phyloP scores from a whole-genome alignment of 1,140 invertebrate species.

The Drosophila melanica region DNA sequence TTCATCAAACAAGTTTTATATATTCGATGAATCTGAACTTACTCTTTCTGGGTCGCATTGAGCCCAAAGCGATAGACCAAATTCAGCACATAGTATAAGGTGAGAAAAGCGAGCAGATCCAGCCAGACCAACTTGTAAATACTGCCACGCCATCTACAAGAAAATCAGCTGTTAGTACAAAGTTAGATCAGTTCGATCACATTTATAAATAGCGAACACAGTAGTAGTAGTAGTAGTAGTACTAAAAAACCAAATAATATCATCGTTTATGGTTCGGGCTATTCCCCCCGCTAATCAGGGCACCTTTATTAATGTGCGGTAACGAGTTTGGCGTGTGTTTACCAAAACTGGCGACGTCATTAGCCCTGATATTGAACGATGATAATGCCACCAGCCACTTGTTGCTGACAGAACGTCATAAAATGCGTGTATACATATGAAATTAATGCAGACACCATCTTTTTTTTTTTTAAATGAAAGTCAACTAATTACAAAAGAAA shows the following conservation, averaged over 20 bases:
- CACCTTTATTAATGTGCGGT: constrained; percentile 24
- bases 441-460: constrained; percentile 1
- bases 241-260: constrained; percentile 4
- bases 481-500: constrained; percentile 24
- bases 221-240: constrained; percentile 5
- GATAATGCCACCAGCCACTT: constrained; percentile 44
- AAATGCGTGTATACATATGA: constrained; percentile 8
- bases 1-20: neutral
- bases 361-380: constrained; percentile 31
- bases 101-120: constrained; percentile 94
- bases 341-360: constrained; percentile 50
- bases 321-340: constrained; percentile 40
- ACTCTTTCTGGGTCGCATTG: constrained; percentile 92
- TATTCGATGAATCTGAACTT: constrained; percentile 69
- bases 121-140: constrained; percentile 98
- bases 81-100: constrained; percentile 93
- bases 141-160: constrained; percentile 96
- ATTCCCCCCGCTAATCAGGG: constrained; percentile 1
- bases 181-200: constrained; percentile 29
- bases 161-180: neutral
- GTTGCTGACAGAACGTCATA: constrained; percentile 63
- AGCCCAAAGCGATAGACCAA: constrained; percentile 93
- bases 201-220: constrained; percentile 52
- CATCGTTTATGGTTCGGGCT: constrained; percentile 35
- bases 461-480: constrained; percentile 8